Conservation (phyloP, 1,140 invertebrate species). For the Drosophila aff. region DNA sequence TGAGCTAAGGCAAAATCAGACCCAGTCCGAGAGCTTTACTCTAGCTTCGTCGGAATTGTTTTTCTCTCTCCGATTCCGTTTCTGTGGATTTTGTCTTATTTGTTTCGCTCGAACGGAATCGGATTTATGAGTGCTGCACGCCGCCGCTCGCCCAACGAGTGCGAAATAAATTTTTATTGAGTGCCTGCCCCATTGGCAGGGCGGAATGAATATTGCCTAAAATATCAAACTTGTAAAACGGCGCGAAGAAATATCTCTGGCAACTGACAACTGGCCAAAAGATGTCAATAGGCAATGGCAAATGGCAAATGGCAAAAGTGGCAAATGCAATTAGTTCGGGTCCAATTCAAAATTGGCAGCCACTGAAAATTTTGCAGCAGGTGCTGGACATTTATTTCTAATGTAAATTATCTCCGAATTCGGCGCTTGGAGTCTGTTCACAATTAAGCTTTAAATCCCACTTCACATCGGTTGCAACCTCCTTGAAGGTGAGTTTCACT, state of each 20-base stretch:
- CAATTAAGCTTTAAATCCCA: conserved; percentile 38
- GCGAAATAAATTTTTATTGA: conserved; percentile 54
- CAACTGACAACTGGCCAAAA: conserved; percentile 48
- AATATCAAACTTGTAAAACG: conserved; percentile 63
- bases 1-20: conserved; percentile 27
- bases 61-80: conserved; percentile 10
- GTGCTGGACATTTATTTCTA: conserved; percentile 36
- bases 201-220: conserved; percentile 63
- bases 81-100: conserved; percentile 47
- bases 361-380: conserved; percentile 59
- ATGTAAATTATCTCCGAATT: conserved; percentile 1
- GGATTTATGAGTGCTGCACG: conserved; percentile 57
- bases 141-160: conserved; percentile 37
- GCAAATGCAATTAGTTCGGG: conserved; percentile 76
- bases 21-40: conserved; percentile 25
- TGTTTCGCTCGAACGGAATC: conserved; percentile 43
- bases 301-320: conserved; percentile 58
- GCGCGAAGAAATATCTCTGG: conserved; percentile 31
- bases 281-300: conserved; percentile 61
- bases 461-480: conserved; percentile 5
- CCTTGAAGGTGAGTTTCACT: conserved; percentile 59
- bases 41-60: conserved; percentile 13
- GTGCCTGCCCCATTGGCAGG: conserved; percentile 45
- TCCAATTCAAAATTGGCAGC: conserved; percentile 71
- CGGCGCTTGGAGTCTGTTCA: conserved; percentile 18